Evolutionary conservation across 1,140 invertebrate species (phyloP).

Genomic region (Dendrolimus kikuchii): DNA sequence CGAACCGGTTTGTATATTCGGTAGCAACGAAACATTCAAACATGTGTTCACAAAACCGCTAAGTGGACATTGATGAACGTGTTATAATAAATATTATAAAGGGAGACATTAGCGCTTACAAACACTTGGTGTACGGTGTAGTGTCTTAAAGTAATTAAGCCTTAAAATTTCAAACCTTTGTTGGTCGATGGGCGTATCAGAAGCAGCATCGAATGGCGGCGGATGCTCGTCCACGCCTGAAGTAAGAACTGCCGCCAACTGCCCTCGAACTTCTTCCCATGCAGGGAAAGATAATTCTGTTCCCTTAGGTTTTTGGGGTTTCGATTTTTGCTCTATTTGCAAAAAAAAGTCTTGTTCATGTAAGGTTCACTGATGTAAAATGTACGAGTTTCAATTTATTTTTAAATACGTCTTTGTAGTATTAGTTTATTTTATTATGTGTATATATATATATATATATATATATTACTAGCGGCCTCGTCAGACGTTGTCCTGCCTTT

Average conservation of each 20-base stretch:
- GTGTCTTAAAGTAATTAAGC: neutral
- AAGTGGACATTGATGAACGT: too few relatives aligned
- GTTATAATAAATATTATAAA: too few relatives aligned
- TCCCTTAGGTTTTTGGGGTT: neutral
- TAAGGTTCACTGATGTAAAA: neutral
- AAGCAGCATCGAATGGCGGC: conserved; percentile 90
- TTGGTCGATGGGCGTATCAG: conserved; percentile 87
- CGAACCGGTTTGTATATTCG: too few relatives aligned
- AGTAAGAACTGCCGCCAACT: conserved; percentile 81
- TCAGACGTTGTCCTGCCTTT: too few relatives aligned
- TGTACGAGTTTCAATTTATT: too few relatives aligned
- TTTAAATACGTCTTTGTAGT: too few relatives aligned
- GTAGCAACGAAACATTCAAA: too few relatives aligned
- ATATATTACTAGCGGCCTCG: too few relatives aligned
- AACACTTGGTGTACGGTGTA: neutral
- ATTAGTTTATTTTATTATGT: too few relatives aligned
- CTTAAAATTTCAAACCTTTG: conserved; percentile 79
- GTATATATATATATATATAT: too few relatives aligned
- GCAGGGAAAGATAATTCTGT: conserved; percentile 23
- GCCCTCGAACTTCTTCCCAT: conserved; percentile 82
- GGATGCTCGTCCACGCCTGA: conserved; percentile 75
- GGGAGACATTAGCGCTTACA: too few relatives aligned
- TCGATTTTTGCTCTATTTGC: conserved; percentile 33
- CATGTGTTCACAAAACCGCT: too few relatives aligned
- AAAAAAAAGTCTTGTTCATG: conserved; percentile 2